Evolutionary conservation across 2,888 invertebrate species (phyloP), one percentile per base, ranked within the genome.

Genomic region (Rapana venosa): DNA sequence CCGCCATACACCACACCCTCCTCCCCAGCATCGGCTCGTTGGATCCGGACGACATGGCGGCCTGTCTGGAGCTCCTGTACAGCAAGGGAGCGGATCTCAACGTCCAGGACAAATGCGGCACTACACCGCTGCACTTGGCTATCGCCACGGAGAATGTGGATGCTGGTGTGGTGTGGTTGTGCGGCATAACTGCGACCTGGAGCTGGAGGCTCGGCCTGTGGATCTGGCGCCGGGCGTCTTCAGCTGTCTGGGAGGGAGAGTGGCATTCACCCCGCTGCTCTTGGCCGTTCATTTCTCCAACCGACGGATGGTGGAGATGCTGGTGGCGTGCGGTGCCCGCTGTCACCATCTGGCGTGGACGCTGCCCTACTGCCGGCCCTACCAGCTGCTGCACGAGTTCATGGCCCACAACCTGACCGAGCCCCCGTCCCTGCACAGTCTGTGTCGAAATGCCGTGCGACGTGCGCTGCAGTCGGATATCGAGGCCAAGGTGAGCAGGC

Each of bases 211-310:
- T 15, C 84, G 58, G 20, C 89, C 89, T 0, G 56, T 70, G n/a
- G 89, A 89, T 66, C 35, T 89, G 77, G 85, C 89, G 15, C 89
- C 89, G 0, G 89, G 89, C 0, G 77, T 89, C 13, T 89, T 89
- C 74, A 89, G 89, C 58, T 74, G 89, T 22, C 35, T 89, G 26
- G 84, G 58, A 15, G 85, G 85, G 17, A 56, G 47, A 17, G 85
- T 89, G 70, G 36, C 77, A 17, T 58, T 85, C 30, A 89, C 89
- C 8, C 89, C 89, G 17, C n/a, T 89, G 56, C 47, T 89, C 47
- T 58, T 89, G 74, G 89, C 89, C 0, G n/a, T 89, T 20, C 89
- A 89, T 32, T 89, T 89, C 70, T 89, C 89, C 6, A 89, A 89
- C 56, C 70, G 85, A 11, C 89, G 89, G n/a, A 35, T 89, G 36